phyloP scores from a whole-genome alignment of 2,113 vertebrate genomes.

The Poeciliopsis occidentalis region DNA sequence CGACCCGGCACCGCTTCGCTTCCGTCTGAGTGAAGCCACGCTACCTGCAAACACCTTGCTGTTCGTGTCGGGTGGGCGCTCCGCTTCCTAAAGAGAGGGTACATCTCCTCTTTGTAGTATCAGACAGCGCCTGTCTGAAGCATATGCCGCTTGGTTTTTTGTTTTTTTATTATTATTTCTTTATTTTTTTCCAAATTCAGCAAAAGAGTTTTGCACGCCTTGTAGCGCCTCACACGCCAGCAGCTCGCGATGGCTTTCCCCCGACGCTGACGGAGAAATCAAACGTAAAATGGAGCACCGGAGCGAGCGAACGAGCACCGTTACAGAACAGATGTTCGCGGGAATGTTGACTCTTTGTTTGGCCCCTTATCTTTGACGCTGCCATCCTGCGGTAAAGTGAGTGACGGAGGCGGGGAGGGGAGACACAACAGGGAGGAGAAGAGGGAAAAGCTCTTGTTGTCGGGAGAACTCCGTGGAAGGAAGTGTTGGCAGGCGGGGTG shows the following conservation, averaged over 20 bases:
- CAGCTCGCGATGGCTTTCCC: constrained; percentile 68
- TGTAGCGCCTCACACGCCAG: constrained; percentile 66
- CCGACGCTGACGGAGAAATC: constrained; percentile 70
- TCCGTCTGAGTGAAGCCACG: constrained; percentile 38
- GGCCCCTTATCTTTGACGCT: constrained; percentile 70
- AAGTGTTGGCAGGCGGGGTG: constrained; percentile 65
- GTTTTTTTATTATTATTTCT: too few relatives aligned
- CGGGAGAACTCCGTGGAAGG: constrained; percentile 65
- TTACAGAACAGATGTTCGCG: constrained; percentile 76
- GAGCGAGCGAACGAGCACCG: constrained; percentile 61
- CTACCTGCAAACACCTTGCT: constrained; percentile 54
- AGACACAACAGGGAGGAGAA: constrained; percentile 32
- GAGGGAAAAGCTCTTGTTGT: constrained; percentile 38
- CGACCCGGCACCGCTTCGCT: constrained; percentile 12
- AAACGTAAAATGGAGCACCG: constrained; percentile 72
- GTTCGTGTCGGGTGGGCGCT: constrained; percentile 39
- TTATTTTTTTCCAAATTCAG: constrained; percentile 68
- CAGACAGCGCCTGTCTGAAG: constrained; percentile 53
- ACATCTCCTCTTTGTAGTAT: constrained; percentile 60
- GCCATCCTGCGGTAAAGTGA: constrained; percentile 64
- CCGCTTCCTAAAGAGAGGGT: constrained; percentile 50
- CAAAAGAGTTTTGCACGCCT: constrained; percentile 60
- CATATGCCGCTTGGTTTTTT: constrained; percentile 70
- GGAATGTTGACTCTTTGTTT: constrained; percentile 74
- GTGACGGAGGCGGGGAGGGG: constrained; percentile 48